Conservation (phyloP, 2,797 vertebrate species). For the Zenarchopterus dispar region DNA sequence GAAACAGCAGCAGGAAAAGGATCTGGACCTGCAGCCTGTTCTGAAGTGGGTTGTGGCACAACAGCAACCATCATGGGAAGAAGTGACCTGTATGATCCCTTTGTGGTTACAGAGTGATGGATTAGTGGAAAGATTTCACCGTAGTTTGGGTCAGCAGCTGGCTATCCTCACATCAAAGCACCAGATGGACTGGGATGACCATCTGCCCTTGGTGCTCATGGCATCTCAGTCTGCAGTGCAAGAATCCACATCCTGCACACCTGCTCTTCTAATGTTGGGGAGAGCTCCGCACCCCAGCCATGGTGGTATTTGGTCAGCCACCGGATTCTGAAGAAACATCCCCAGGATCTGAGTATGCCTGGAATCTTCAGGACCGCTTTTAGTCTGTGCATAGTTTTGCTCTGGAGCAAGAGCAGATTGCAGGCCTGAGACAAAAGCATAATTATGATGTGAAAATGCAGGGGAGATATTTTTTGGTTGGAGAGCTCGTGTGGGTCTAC, state of each 20-base stretch:
- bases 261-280: neutral
- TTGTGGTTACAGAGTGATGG: neutral
- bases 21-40: too few species aligned
- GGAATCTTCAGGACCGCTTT: neutral
- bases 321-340: neutral
- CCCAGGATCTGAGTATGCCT: neutral
- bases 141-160: too few species aligned
- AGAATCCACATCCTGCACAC: neutral
- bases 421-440: neutral
- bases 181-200: too few species aligned
- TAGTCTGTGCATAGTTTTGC: neutral
- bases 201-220: neutral
- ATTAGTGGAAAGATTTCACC: neutral
- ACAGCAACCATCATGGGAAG: too few species aligned
- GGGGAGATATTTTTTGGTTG: neutral
- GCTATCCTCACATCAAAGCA: too few species aligned
- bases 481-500: too few species aligned
- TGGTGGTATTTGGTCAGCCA: neutral
- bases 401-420: neutral
- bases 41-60: too few species aligned
- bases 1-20: too few species aligned
- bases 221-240: neutral
- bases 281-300: neutral
- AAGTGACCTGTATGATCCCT: neutral
- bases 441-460: neutral